Percentiles rank a stretch among this genome's conserved stretches.
phyloP scores from a whole-genome alignment of 2,113 vertebrate species.

The rat (Rattus norvegicus) region GRCr8 NC_086039.1:150530501-150531000 shows the following conservation, averaged over 20 bases:
- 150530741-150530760: neutral
- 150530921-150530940: neutral
- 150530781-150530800: neutral
- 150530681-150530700: neutral
- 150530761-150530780: neutral
- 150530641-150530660: neutral
- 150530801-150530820: neutral
- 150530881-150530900: neutral
- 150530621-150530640: neutral
- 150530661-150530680: neutral
- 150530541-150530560: neutral
- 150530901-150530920: neutral
- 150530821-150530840: neutral
- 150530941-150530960: constrained; percentile 14
- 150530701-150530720: neutral
- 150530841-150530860: neutral
- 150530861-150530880: neutral
- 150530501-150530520: neutral
- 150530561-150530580: neutral
- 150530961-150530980: neutral
- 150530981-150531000: neutral
- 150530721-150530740: neutral
- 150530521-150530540: neutral
- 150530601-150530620: neutral
- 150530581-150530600: neutral